Base-by-base conservation (phyloP, 2,797 vertebrate species). In the Neoniphon sammara region DNA sequence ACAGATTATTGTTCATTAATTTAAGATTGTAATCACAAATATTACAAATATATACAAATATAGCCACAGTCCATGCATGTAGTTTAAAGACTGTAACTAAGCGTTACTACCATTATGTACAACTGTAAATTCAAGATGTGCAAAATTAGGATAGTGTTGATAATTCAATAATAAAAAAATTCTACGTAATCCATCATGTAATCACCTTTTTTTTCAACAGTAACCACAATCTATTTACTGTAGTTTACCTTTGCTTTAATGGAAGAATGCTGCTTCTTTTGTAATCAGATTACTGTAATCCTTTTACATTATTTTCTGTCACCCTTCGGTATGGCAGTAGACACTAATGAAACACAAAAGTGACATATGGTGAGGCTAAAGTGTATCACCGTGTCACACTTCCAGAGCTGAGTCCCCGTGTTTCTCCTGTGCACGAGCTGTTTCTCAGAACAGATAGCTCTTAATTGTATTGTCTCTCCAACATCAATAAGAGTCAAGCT, bases 401-500 rank as follows among this genome's bases (percentile, higher is more conserved):
- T 20, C n/a, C n/a, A 23, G 31, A 60, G 58, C 7, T 4, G 2
- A 7, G 4, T 9, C n/a, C 6, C 0, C 0, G 2, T 20, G 60
- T 30, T 63, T 52, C 5, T n/a, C 4, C 50, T 55, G 36, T 42
- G 39, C 34, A 36, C 31, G 31, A 27, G 36, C 39, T 49, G 42
- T 49, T 78, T 83, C 73, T 65, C 73, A 71, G 57, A 82, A 72
- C 62, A 50, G 3, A 71, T 70, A 78, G 68, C 58, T 77, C 56
- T 50, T 82, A 73, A 71, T 83, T 39, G 8, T 56, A 88, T 89
- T 70, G 59, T 70, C 49, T 72, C 70, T 66, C 52, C 0, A 44
- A 73, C 69, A 70, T 80, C 72, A 17, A 83, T 81, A 70, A 71
- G n/a, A 58, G 61, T 71, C 47, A 36, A 47, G 62, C 57, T 69